phyloP scores from a whole-genome alignment of 1,140 invertebrate genomes.

The Linepithema humile region DNA sequence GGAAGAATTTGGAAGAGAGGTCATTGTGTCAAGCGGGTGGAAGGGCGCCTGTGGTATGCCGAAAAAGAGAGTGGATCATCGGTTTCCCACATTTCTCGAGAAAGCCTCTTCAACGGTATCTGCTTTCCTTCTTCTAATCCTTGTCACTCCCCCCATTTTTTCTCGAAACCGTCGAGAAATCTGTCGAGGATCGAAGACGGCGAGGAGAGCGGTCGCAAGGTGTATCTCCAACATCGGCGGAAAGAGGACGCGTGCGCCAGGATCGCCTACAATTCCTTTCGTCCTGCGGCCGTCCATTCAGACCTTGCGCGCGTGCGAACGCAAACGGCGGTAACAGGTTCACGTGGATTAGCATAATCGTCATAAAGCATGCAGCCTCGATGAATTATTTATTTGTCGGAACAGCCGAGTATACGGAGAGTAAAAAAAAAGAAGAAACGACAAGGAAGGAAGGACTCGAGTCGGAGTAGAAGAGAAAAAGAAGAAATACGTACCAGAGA shows the following conservation, averaged over 20 bases:
- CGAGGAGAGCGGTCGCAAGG: not conserved
- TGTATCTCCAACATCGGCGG: conserved; percentile 5
- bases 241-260: conserved; percentile 51
- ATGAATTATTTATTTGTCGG: conserved; percentile 75
- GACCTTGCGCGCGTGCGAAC: conserved; percentile 50
- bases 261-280: conserved; percentile 66
- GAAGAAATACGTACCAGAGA: conserved; percentile 40
- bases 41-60: conserved; percentile 32
- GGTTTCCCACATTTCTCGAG: conserved; percentile 69
- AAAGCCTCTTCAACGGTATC: conserved; percentile 32
- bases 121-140: conserved; percentile 10
- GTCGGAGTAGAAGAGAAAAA: conserved; percentile 35
- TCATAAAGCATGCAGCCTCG: conserved; percentile 74
- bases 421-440: conserved; percentile 27
- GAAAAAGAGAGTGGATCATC: conserved; percentile 56
- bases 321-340: conserved; percentile 70
- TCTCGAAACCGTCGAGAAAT: conserved; percentile 13
- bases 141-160: not conserved
- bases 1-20: conserved; percentile 34
- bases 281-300: conserved; percentile 63
- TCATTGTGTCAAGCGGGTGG: conserved; percentile 70
- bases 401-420: conserved; percentile 45
- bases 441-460: conserved; percentile 50
- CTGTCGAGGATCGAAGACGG: not conserved
- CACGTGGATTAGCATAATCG: conserved; percentile 74